These are phyloP conservation scores for Struthidea cinerea DNA, from an alignment of 2,113 vertebrate genomes.

Conservation along the genomic window DNA sequence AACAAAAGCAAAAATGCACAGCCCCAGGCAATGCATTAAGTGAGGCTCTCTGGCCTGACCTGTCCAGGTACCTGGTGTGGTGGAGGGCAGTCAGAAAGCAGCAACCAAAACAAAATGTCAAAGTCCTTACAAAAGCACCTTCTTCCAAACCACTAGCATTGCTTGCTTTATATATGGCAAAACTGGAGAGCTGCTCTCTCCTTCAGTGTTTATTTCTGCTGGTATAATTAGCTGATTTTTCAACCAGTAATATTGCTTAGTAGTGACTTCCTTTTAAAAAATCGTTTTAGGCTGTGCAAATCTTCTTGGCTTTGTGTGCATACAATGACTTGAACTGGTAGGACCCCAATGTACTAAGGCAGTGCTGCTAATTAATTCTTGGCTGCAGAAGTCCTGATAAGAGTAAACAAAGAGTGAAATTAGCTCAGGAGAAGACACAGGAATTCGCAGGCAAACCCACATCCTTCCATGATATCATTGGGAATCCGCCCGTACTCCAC, in stretches of 20 bases:
- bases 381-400: conserved; percentile 46
- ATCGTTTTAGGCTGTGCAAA: neutral
- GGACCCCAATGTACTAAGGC: neutral
- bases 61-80: neutral
- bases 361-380: conserved; percentile 46
- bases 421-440: conserved; percentile 49
- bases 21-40: neutral
- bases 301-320: conserved; percentile 1
- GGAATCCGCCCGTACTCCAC: conserved; percentile 26
- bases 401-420: conserved; percentile 59
- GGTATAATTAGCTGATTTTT: neutral
- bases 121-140: neutral
- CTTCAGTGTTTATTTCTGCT: neutral
- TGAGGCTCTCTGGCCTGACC: neutral
- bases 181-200: neutral
- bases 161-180: neutral
- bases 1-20: neutral
- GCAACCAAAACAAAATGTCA: neutral
- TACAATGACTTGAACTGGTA: conserved; percentile 27
- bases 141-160: neutral
- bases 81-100: neutral
- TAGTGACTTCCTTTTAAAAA: conserved; percentile 16
- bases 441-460: conserved; percentile 19
- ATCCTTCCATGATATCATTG: conserved; percentile 51
- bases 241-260: neutral